Conservation (phyloP, 2,113 vertebrate genomes). For the Aphelocoma coerulescens region DNA sequence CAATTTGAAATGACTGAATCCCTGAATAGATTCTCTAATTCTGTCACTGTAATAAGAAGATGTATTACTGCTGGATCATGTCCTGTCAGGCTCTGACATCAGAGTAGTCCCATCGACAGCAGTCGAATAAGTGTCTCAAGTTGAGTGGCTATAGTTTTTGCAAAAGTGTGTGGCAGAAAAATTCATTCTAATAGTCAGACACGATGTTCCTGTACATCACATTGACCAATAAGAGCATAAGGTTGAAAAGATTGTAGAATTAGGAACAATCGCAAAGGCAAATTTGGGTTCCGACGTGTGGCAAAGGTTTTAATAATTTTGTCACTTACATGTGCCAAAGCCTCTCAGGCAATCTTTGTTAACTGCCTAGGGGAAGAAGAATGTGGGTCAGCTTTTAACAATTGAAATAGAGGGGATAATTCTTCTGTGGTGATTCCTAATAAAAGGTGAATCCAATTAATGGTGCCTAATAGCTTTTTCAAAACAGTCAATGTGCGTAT, state of each 20-base stretch:
- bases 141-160: neutral
- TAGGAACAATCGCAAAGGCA: neutral
- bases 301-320: neutral
- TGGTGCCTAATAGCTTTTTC: neutral
- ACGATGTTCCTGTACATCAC: neutral
- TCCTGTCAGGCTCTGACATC: neutral
- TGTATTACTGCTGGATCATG: neutral
- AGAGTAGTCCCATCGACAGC: neutral
- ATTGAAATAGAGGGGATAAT: neutral
- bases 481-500: neutral
- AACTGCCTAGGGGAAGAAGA: neutral
- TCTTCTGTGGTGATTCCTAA: neutral
- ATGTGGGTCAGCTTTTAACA: neutral
- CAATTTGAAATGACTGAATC: neutral
- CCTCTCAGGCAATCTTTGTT: no score
- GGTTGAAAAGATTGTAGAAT: neutral
- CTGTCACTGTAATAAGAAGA: neutral
- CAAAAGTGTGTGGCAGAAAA: neutral
- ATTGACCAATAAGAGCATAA: neutral
- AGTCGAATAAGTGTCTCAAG: neutral
- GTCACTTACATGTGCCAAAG: neutral
- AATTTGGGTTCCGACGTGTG: fast-evolving
- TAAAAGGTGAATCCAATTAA: neutral
- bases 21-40: neutral
- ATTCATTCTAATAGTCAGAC: neutral